Evolutionary conservation across 2,797 vertebrate species (phyloP).

Genomic region (Sebastes vulpes): DNA sequence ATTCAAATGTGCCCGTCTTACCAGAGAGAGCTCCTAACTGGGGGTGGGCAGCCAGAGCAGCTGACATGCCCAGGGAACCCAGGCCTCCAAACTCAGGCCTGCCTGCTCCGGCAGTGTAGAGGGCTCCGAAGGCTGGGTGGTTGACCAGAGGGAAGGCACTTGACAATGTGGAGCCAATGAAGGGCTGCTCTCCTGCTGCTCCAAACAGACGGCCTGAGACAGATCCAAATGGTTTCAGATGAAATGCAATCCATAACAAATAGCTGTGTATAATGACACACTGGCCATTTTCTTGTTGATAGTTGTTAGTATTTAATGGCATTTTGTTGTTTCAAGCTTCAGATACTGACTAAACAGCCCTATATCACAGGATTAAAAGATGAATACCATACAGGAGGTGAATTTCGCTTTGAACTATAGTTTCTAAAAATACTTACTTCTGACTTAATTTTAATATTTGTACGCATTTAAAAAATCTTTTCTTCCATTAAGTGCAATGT

Average conservation of each 20-base stretch:
- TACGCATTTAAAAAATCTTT: background rate
- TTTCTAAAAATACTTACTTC: conserved; percentile 33
- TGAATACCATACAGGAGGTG: background rate
- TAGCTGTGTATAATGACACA: background rate
- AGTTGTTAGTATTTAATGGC: background rate
- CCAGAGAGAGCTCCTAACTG: conserved; percentile 94
- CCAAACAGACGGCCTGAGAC: conserved; percentile 92
- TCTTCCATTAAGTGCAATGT: background rate
- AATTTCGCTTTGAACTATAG: conserved; percentile 16
- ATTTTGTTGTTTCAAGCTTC: conserved; percentile 10
- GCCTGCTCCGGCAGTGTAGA: conserved; percentile 91
- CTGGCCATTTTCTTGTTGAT: background rate
- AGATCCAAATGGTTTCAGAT: conserved; percentile 24
- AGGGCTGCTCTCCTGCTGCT: conserved; percentile 91
- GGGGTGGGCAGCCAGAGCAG: conserved; percentile 92
- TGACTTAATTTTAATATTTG: conserved; percentile 8
- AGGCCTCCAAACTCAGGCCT: conserved; percentile 95
- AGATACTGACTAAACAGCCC: background rate
- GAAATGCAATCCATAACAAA: conserved; percentile 4
- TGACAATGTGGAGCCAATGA: conserved; percentile 93
- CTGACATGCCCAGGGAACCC: conserved; percentile 90
- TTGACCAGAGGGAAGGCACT: conserved; percentile 96
- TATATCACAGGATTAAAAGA: conserved; percentile 14
- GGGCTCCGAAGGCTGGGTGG: conserved; percentile 93
- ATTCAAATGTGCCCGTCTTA: conserved; percentile 61